Evolutionary conservation across 64 coral and sea anemone species (phyloP), one percentile per base, ranked within the genome.

Genomic region (Platygyra sinensis): DNA sequence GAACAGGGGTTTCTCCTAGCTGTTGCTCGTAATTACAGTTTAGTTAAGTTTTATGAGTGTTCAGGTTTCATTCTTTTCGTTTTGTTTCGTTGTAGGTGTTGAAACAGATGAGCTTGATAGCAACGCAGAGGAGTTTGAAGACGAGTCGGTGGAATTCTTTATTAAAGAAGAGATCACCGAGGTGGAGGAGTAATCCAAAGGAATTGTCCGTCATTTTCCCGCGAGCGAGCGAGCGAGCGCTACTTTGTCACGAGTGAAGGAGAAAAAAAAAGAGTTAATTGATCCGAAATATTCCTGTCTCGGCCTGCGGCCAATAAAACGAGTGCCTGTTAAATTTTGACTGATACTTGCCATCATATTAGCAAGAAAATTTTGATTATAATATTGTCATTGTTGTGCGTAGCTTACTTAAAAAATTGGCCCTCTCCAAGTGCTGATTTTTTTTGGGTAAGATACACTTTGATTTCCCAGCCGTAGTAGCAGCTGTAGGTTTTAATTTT

Each of bases 121-220:
- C 30, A 94, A 92, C 49, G 94, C 94, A 18, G 88, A 99, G 30
- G 97, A 99, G 77, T 93, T 99, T 89, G 97, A 99, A 75, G 97
- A 93, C 32, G 97, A 99, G 52, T 87, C 87, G 32, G 93, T 99
- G 50, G 97, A 99, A 73, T 99, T 99, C 97, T 99, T 99, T 99
- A 86, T 99, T 60, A 96, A 99, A 89, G 97, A 99, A 92, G 97
- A 99, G 90, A 73, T 88, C 28, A 99, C 62, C 52, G 78, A 80
- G 50, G 94, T 99, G 46, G 96, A 98, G 88, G 94, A 95, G 77
- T 98, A 96, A 25, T 49, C 31, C 49, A 46, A 4, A 18, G 22
- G 31, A 20, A 4, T 62, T 59, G 67, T 67, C 79, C 90, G 89
- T 87, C 89, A 64, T 79, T 92, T 90, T 92, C 72, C 83, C 86